Conservation (phyloP, 2,888 invertebrate species). For the Trissolcus japonicus region DNA sequence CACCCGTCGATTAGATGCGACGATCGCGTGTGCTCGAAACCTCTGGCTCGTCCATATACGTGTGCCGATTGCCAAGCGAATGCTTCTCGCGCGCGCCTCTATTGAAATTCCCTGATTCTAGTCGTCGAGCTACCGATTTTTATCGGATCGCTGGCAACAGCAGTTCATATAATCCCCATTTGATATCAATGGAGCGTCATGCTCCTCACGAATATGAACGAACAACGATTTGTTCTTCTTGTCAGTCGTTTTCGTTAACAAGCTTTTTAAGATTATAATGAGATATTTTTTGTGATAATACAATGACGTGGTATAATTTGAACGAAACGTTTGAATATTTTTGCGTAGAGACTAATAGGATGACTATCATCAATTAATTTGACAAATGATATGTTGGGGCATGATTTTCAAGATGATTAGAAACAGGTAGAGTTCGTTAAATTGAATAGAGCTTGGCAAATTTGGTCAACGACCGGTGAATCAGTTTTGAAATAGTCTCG, state of each 20-base stretch:
- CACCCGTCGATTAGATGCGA: conserved; percentile 51
- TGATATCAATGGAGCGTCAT: neutral
- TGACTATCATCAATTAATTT: too few relatives aligned
- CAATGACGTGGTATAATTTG: too few relatives aligned
- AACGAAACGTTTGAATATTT: too few relatives aligned
- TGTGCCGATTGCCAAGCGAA: conserved; percentile 42
- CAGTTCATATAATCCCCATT: conserved; percentile 31
- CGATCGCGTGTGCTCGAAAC: conserved; percentile 54
- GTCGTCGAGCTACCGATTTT: conserved; percentile 50
- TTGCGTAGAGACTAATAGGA: too few relatives aligned
- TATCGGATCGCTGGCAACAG: conserved; percentile 46
- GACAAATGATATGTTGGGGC: neutral
- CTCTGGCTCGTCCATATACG: conserved; percentile 49
- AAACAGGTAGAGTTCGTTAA: neutral
- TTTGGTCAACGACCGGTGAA: conserved; percentile 55
- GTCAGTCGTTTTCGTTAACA: neutral
- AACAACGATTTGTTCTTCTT: conserved; percentile 1
- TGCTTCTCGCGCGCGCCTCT: conserved; percentile 36
- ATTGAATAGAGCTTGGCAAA: conserved; percentile 15
- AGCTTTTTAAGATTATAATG: too few relatives aligned
- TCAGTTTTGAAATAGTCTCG: conserved; percentile 44
- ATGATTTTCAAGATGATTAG: neutral
- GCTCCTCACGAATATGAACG: conserved; percentile 4
- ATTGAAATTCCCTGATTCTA: conserved; percentile 56
- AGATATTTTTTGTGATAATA: too few relatives aligned